A percentile compares a stretch with the other conserved stretches of the same genome.
phyloP scores from a whole-genome alignment of 64 coral and sea anemone species.

The Porites lutea region DNA sequence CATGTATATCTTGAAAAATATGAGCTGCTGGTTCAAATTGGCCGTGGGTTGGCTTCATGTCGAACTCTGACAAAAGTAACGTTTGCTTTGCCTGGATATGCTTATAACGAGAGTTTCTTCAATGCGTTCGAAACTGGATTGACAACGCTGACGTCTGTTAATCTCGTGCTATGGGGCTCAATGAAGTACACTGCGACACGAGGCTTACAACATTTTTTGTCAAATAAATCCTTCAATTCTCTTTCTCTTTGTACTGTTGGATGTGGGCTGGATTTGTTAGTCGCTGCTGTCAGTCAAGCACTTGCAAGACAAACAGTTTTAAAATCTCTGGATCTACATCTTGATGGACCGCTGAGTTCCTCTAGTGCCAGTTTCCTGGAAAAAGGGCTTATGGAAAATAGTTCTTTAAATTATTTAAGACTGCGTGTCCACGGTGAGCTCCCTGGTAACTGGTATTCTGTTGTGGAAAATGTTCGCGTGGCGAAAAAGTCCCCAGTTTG shows the following conservation, averaged over 20 bases:
- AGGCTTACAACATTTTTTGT: background rate
- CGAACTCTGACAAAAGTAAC: background rate
- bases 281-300: background rate
- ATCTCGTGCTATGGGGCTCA: background rate
- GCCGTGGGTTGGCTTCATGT: background rate
- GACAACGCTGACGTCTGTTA: background rate
- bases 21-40: background rate
- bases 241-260: background rate
- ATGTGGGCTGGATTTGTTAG: background rate
- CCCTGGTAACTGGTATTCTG: background rate
- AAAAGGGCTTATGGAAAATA: background rate
- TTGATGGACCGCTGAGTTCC: background rate
- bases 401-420: background rate
- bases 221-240: background rate
- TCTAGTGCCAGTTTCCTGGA: background rate
- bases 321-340: background rate
- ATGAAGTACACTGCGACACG: background rate
- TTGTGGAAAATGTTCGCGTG: background rate
- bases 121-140: background rate
- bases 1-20: fast-evolving
- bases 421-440: background rate
- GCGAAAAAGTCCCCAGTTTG: background rate
- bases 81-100: background rate
- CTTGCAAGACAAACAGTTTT: background rate
- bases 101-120: background rate